Evolutionary conservation across 2,113 vertebrate species (phyloP).

Genomic region (Aix galericulata): DNA sequence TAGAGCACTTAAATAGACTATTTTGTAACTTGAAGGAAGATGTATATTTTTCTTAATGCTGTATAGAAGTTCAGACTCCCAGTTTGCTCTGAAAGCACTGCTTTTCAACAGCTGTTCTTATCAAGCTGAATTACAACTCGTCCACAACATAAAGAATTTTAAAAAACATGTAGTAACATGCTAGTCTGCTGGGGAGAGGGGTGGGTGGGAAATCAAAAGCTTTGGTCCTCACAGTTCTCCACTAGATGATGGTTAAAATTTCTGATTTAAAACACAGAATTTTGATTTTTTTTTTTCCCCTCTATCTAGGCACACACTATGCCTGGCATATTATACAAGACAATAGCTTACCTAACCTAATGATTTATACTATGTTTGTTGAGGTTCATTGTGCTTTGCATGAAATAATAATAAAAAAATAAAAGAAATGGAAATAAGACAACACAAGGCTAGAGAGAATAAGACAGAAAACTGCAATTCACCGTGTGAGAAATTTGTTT

Average conservation of each 20-base stretch:
- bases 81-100: neutral
- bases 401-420: neutral
- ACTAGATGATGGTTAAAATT: neutral
- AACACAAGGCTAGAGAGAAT: neutral
- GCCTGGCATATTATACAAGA: slow-evolving; percentile 1
- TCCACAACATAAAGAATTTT: neutral
- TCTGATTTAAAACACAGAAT: neutral
- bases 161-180: neutral
- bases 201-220: neutral
- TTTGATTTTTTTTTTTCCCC: neutral
- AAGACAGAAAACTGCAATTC: neutral
- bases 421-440: neutral
- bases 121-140: neutral
- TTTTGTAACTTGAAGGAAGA: neutral
- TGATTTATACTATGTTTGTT: neutral
- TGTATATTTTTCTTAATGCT: neutral
- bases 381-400: slow-evolving; percentile 29
- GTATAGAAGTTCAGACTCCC: neutral
- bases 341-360: slow-evolving; percentile 26
- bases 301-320: neutral
- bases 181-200: neutral
- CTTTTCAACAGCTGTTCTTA: neutral
- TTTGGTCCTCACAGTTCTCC: slow-evolving; percentile 37
- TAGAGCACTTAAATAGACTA: slow-evolving; percentile 17
- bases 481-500: too few relatives aligned